Conservation (phyloP, 1,140 invertebrate genomes). For the Plodia interpunctella region DNA sequence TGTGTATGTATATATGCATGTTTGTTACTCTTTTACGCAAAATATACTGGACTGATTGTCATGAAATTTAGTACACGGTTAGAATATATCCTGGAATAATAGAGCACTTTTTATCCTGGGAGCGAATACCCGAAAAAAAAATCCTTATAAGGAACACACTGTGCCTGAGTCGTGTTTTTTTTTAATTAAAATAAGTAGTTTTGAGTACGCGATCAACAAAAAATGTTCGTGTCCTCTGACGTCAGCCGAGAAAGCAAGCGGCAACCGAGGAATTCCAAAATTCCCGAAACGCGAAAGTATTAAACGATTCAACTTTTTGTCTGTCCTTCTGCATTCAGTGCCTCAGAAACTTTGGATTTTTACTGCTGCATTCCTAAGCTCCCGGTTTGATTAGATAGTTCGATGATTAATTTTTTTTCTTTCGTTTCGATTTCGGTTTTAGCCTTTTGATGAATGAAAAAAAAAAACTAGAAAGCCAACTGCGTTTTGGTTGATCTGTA, state of each 20-base stretch:
- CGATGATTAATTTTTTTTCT: slow-evolving; percentile 1
- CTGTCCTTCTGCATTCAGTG: slow-evolving; percentile 29
- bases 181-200: not conserved
- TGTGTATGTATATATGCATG: too few species aligned
- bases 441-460: not conserved
- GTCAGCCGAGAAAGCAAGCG: slow-evolving; percentile 28
- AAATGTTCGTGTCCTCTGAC: slow-evolving; percentile 27
- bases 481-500: too few species aligned
- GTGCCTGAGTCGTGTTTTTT: too few species aligned
- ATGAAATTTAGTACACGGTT: too few species aligned
- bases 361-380: slow-evolving; percentile 55
- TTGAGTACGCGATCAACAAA: not conserved
- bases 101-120: too few species aligned
- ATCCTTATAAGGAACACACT: too few species aligned
- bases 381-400: slow-evolving; percentile 50
- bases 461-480: too few species aligned
- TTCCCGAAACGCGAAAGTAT: slow-evolving; percentile 67
- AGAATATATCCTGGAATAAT: too few species aligned
- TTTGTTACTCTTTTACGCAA: too few species aligned
- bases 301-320: slow-evolving; percentile 60
- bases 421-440: not conserved
- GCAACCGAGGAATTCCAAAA: slow-evolving; percentile 50
- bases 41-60: too few species aligned
- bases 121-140: too few species aligned
- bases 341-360: slow-evolving; percentile 28